These are phyloP conservation scores for Chaenocephalus aceratus DNA, from an alignment of 2,113 vertebrate genomes.

Conservation along the genomic window DNA sequence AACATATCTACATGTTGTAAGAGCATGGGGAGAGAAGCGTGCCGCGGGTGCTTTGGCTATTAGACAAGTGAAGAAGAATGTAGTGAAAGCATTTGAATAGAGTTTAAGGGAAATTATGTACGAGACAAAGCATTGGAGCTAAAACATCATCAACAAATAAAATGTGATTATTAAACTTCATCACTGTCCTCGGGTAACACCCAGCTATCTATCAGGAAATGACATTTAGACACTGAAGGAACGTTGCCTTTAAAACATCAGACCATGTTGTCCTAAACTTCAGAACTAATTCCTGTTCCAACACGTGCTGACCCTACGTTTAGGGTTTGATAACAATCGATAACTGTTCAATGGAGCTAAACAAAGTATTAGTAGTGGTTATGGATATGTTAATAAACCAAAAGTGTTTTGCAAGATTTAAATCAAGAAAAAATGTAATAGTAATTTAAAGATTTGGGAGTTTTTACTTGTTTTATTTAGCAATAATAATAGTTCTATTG, in stretches of 20 bases:
- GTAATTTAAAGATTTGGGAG: background rate
- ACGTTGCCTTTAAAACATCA: background rate
- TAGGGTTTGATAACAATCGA: background rate
- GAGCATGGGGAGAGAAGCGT: slow-evolving; percentile 40
- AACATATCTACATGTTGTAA: slow-evolving; percentile 63
- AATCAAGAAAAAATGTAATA: background rate
- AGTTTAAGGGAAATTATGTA: slow-evolving; percentile 28
- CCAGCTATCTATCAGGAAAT: slow-evolving; percentile 6
- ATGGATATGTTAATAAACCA: background rate
- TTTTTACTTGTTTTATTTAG: background rate
- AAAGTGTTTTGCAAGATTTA: background rate
- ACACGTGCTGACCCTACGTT: too few species aligned
- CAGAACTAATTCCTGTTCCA: background rate
- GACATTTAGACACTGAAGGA: background rate
- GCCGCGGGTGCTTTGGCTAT: slow-evolving; percentile 36
- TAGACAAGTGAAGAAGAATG: slow-evolving; percentile 42
- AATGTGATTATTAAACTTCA: slow-evolving; percentile 26
- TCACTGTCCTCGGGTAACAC: slow-evolving; percentile 12
- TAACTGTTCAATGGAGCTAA: background rate
- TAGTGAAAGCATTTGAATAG: background rate
- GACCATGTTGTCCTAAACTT: background rate
- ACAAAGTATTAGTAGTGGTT: background rate
- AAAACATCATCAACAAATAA: slow-evolving; percentile 11
- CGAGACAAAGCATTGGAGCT: background rate
- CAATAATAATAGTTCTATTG: too few species aligned